Evolutionary conservation across 2,797 vertebrate genomes (phyloP), one percentile per base, ranked within the genome.

Genomic region (Ceryle rudis): DNA sequence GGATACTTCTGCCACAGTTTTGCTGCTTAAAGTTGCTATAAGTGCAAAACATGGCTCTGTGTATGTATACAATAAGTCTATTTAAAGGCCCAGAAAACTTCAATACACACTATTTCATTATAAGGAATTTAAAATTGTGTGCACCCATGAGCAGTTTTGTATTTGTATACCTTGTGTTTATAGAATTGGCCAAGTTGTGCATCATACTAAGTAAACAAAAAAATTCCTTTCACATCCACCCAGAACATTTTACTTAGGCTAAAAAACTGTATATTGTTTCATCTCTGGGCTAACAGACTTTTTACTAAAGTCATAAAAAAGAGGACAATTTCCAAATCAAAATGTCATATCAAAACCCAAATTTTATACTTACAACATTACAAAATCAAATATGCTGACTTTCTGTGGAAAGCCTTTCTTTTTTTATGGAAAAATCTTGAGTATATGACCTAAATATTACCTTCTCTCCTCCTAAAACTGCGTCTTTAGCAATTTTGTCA

Each of bases 1-100:
- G 60, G 9, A 41, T 86, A 33, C 15, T 89, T 89, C 55, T 89
- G 33, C 41, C 70, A n/a, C 19, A 28, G 28, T 89, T 91, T 47
- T 57, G 14, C 33, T 19, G 12, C 25, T 89, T 46, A 66, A 61
- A 78, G 70, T 57, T 39, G n/a, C 16, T 86, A 3, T 44, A 22
- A 83, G 31, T 39, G 14, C 11, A 81, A 55, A 61, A 61, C 18
- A 25, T 8, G 14, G 7, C 28, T 89, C 44, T 35, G 9, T 7
- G 0, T 39, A 74, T 18, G 31, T 8, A 67, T 28, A 71, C 5
- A 16, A 22, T 4, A 42, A 14, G 44, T 1, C 26, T 39, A 22
- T 33, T 54, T 67, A 82, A 82, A 90, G 14, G 22, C 35, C 49
- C 55, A 64, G 17, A 89, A 86, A 89, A 41, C 10, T 10, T 72